Percentiles rank a stretch among this genome's conserved stretches.
These are phyloP conservation scores for Guaruba guarouba DNA, from an alignment of 2,113 vertebrate genomes.

Conservation along the genomic window DNA sequence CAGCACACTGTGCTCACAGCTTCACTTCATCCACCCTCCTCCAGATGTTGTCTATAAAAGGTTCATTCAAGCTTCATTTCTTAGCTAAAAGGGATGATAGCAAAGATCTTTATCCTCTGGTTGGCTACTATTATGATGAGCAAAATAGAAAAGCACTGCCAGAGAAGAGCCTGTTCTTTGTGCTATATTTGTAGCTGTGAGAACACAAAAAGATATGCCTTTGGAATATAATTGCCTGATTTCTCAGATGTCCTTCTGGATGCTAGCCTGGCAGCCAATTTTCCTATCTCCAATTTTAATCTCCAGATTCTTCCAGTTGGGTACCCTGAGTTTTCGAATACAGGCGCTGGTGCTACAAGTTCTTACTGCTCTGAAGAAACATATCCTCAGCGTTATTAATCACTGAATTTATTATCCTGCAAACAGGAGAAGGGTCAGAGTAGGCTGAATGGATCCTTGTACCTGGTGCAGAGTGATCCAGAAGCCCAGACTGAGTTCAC, in stretches of 20 bases:
- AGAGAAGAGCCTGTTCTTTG: slow-evolving; percentile 43
- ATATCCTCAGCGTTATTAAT: not conserved
- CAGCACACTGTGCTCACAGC: not conserved
- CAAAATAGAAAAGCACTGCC: slow-evolving; percentile 6
- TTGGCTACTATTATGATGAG: slow-evolving; percentile 21
- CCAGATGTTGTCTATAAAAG: slow-evolving; percentile 47
- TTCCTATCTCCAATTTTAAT: not conserved
- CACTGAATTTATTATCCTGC: not conserved
- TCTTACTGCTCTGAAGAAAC: not conserved
- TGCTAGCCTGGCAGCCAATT: not conserved
- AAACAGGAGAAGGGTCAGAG: fast-evolving
- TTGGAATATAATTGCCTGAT: slow-evolving; percentile 46
- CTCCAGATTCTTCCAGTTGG: not conserved
- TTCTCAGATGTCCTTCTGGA: slow-evolving; percentile 59
- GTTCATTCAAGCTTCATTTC: slow-evolving; percentile 31
- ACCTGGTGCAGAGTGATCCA: not conserved
- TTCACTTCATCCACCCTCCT: not conserved
- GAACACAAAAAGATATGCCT: slow-evolving; percentile 55
- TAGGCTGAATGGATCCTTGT: not conserved
- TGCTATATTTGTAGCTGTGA: slow-evolving; percentile 61
- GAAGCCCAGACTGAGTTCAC: not conserved
- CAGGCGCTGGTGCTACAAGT: not conserved
- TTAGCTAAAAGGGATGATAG: slow-evolving; percentile 31
- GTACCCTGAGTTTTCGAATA: not conserved
- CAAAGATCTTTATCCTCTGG: slow-evolving; percentile 29